These are phyloP conservation scores for Himantopus leucocephalus DNA, from an alignment of 2,113 vertebrate species.

Conservation along the genomic window DNA sequence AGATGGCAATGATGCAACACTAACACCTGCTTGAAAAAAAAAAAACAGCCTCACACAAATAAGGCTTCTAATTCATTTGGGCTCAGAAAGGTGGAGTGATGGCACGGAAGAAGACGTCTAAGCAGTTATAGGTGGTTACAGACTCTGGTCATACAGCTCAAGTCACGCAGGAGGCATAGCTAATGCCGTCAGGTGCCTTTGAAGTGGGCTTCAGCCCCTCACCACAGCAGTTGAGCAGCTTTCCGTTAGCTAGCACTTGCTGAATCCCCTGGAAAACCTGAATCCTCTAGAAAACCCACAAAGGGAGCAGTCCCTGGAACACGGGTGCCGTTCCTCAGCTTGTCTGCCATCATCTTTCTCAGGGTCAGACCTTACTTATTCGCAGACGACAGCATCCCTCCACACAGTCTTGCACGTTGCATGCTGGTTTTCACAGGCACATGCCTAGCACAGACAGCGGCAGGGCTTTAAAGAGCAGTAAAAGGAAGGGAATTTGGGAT, in stretches of 20 bases:
- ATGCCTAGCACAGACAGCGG: too few relatives aligned
- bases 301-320: not conserved
- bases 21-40: not conserved
- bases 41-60: not conserved
- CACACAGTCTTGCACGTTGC: fast-evolving
- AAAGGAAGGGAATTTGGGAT: too few relatives aligned
- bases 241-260: not conserved
- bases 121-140: not conserved
- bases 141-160: not conserved
- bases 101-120: not conserved
- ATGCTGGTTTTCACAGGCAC: not conserved
- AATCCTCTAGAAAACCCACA: not conserved
- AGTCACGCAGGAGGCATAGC: too few relatives aligned
- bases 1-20: not conserved
- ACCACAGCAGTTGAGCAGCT: not conserved
- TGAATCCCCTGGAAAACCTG: not conserved
- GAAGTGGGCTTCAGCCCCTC: too few relatives aligned
- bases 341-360: not conserved
- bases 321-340: too few relatives aligned
- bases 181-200: not conserved
- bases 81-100: too few relatives aligned
- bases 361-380: too few relatives aligned
- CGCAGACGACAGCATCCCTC: not conserved
- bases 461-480: not conserved
- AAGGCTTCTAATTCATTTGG: not conserved